Evolutionary conservation across 2,888 invertebrate genomes (phyloP).

Genomic region (Lepidonotus clava): DNA sequence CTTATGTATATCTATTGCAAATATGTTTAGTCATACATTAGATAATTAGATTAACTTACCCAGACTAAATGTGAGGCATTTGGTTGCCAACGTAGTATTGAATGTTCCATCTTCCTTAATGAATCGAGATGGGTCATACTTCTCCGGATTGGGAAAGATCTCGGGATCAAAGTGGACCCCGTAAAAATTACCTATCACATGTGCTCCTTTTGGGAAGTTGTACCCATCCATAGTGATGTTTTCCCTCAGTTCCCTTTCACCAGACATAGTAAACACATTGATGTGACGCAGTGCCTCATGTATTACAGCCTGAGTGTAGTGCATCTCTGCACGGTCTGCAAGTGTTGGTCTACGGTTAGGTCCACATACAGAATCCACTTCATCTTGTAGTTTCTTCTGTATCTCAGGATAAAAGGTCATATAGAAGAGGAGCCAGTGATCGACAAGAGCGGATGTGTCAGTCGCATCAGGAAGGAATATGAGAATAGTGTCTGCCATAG

Average conservation of each 20-base stretch:
- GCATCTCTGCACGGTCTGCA: background rate
- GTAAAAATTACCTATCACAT: background rate
- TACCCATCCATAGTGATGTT: background rate
- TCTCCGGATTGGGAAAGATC: background rate
- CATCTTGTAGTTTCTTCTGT: background rate
- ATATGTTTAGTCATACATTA: no score
- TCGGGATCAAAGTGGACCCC: constrained; percentile 1
- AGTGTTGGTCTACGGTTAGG: background rate
- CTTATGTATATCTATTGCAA: no score
- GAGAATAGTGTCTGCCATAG: background rate
- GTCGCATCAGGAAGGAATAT: constrained; percentile 22
- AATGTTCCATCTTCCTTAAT: no score
- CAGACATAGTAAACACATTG: background rate
- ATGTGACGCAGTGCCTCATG: background rate
- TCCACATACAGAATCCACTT: constrained; percentile 6
- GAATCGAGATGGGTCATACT: background rate
- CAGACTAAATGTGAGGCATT: background rate
- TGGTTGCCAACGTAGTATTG: background rate
- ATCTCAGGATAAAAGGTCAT: background rate
- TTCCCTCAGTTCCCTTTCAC: background rate
- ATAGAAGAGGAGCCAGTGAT: background rate
- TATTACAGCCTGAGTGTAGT: background rate
- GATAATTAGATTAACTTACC: no score
- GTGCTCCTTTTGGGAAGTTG: background rate
- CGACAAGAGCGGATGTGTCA: background rate